Evolutionary conservation across 2,888 invertebrate species (phyloP).

Genomic region (Oscheius sp.): DNA sequence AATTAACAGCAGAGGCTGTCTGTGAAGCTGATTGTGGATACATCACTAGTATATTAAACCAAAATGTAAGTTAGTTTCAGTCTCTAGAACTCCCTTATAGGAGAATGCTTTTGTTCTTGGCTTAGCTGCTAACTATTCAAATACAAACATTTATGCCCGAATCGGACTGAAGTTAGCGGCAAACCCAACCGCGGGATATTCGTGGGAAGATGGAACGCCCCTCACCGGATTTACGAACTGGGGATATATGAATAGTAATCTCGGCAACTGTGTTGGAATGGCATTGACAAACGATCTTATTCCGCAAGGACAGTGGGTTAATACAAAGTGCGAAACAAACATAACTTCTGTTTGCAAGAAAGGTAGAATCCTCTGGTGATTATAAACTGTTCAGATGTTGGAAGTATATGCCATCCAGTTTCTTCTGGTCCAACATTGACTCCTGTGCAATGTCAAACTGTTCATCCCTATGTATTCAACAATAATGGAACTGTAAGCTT

Average conservation of each 20-base stretch:
- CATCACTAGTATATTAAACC: background rate
- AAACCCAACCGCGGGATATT: background rate
- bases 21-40: conserved; percentile 13
- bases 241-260: background rate
- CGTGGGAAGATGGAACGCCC: background rate
- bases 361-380: background rate
- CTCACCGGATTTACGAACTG: background rate
- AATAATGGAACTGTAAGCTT: conserved; percentile 10
- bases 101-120: background rate
- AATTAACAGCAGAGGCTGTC: background rate
- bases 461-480: background rate
- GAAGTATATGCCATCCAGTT: background rate
- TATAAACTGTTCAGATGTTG: background rate
- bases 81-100: background rate
- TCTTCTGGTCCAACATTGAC: background rate
- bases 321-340: background rate
- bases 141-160: background rate
- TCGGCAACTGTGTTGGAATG: background rate
- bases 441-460: background rate
- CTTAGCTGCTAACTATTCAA: background rate
- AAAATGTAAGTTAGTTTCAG: background rate
- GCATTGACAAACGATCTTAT: background rate
- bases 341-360: background rate
- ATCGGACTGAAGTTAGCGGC: background rate
- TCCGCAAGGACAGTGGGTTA: conserved; percentile 10